A percentile compares a stretch with the other conserved stretches of the same genome.
These are phyloP conservation scores for Bubo bubo DNA, from an alignment of 2,113 vertebrate species.

Conservation along the genomic window DNA sequence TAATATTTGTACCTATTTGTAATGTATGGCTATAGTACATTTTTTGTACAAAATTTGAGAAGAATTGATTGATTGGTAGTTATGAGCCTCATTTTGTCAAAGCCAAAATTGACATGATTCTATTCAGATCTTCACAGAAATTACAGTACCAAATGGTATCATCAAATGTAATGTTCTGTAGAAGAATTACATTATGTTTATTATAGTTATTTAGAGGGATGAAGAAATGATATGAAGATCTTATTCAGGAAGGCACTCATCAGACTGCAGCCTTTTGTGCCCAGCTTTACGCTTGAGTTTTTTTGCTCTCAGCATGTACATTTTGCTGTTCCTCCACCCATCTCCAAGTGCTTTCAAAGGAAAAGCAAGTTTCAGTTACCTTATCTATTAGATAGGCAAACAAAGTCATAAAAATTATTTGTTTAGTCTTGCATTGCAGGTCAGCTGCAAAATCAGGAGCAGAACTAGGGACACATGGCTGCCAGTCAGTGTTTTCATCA, in stretches of 20 bases:
- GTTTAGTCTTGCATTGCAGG: not conserved
- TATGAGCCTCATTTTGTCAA: not conserved
- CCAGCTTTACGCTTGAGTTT: not conserved
- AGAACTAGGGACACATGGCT: not conserved
- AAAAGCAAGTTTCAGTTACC: not conserved
- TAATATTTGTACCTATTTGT: not conserved
- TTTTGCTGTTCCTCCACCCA: not conserved
- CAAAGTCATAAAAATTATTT: not conserved
- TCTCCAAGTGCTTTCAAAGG: not conserved
- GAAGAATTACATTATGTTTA: not conserved
- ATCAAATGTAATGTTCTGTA: conserved; percentile 8
- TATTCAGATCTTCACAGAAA: conserved; percentile 5
- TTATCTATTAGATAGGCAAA: not conserved
- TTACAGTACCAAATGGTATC: not conserved
- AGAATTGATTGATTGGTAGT: conserved; percentile 1
- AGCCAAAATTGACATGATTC: not conserved
- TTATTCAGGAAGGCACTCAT: not conserved
- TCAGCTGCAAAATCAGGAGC: not conserved
- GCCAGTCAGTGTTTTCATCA: not conserved
- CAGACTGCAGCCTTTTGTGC: not conserved
- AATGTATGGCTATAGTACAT: not conserved
- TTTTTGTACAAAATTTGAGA: not conserved
- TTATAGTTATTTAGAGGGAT: not conserved
- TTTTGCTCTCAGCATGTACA: not conserved
- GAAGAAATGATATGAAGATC: not conserved